phyloP scores from a whole-genome alignment of 2,888 invertebrate genomes.

The Pimpla rufipes region DNA sequence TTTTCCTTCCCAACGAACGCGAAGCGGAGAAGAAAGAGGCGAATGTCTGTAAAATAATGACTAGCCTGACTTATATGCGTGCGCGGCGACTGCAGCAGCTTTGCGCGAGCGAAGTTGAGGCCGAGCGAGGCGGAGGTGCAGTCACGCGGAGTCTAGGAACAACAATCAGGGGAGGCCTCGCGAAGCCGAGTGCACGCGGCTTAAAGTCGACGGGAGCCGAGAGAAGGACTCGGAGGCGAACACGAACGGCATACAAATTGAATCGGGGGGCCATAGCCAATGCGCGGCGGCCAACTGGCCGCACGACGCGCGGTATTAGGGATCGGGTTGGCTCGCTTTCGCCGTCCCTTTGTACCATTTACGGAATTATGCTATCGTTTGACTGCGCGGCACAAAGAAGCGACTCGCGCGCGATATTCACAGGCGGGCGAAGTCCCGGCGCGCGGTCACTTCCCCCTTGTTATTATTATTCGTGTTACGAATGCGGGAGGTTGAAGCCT shows the following conservation, averaged over 20 bases:
- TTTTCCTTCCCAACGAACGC: slow-evolving; percentile 51
- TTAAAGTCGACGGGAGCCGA: slow-evolving; percentile 56
- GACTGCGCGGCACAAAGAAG: slow-evolving; percentile 71
- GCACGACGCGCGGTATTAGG: slow-evolving; percentile 56
- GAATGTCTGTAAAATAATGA: slow-evolving; percentile 70
- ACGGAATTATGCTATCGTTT: slow-evolving; percentile 79
- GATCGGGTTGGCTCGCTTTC: slow-evolving; percentile 58
- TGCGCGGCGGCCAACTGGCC: slow-evolving; percentile 20
- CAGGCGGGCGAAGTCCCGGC: slow-evolving; percentile 39
- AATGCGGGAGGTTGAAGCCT: slow-evolving; percentile 55
- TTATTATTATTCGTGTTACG: slow-evolving; percentile 64
- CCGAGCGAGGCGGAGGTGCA: slow-evolving; percentile 6
- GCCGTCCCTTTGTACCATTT: slow-evolving; percentile 73
- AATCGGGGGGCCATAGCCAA: slow-evolving; percentile 75
- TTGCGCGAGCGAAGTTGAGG: neutral
- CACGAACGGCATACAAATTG: slow-evolving; percentile 81
- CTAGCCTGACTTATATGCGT: slow-evolving; percentile 64
- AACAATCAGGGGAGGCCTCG: slow-evolving; percentile 58
- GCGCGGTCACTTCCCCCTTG: slow-evolving; percentile 44
- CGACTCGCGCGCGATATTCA: slow-evolving; percentile 64
- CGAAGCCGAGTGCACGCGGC: slow-evolving; percentile 43
- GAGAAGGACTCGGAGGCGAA: slow-evolving; percentile 66
- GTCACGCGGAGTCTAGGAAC: slow-evolving; percentile 56
- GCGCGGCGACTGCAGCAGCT: slow-evolving; percentile 20
- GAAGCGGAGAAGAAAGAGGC: slow-evolving; percentile 45